Percentiles rank a stretch among this genome's conserved stretches.
Evolutionary conservation across 1,140 invertebrate genomes (phyloP).

Genomic region (Drosophila teissieri): DNA sequence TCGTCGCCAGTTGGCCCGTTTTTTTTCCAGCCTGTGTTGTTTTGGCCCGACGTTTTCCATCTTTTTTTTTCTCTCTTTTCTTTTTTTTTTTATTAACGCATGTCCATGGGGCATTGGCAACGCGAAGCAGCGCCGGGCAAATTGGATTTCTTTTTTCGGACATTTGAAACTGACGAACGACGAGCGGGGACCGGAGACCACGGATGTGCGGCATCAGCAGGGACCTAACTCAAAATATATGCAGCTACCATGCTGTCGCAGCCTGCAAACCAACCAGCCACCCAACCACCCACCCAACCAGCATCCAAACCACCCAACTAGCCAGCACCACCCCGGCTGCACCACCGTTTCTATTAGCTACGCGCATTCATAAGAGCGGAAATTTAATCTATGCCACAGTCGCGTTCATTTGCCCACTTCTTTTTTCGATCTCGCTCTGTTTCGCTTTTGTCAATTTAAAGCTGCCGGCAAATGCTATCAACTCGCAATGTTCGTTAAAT

Average conservation of each 20-base stretch:
- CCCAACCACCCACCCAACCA: not conserved
- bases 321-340: constrained; percentile 9
- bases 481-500: constrained; percentile 71
- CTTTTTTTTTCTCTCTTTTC: constrained; percentile 12
- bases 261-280: not conserved
- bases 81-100: constrained; percentile 67
- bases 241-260: constrained; percentile 36
- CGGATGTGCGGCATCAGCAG: constrained; percentile 33
- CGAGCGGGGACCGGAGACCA: constrained; percentile 47
- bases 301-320: not conserved
- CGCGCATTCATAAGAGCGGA: constrained; percentile 77
- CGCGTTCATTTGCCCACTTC: constrained; percentile 25
- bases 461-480: constrained; percentile 70
- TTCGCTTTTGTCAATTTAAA: constrained; percentile 70
- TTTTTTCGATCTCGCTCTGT: not conserved
- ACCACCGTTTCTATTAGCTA: constrained; percentile 69
- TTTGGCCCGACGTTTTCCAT: constrained; percentile 29
- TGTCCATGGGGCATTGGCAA: constrained; percentile 69
- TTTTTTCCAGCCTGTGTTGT: constrained; percentile 37
- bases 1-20: constrained; percentile 55
- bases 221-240: constrained; percentile 39
- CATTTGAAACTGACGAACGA: constrained; percentile 74
- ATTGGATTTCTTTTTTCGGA: constrained; percentile 81
- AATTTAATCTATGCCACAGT: constrained; percentile 74
- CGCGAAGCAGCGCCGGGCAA: constrained; percentile 60